Evolutionary conservation across 2,797 vertebrate species (phyloP).

Genomic region (Lates japonicus): DNA sequence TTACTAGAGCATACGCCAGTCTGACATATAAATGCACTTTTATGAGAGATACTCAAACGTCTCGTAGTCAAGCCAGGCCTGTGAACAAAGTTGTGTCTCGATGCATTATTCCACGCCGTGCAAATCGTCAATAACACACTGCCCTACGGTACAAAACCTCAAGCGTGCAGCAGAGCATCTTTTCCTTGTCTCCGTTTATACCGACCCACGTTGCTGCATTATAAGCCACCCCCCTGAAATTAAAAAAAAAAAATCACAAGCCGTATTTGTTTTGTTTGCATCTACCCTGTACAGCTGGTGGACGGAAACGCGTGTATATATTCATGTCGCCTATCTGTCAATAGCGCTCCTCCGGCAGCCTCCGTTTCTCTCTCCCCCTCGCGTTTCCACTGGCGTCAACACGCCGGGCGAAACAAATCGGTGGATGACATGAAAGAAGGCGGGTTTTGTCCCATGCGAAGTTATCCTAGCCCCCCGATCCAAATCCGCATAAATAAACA

Average conservation of each 20-base stretch:
- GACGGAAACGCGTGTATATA: conserved; percentile 63
- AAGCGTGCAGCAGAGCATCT: conserved; percentile 63
- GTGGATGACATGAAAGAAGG: conserved; percentile 66
- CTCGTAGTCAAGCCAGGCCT: conserved; percentile 30
- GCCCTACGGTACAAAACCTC: conserved; percentile 53
- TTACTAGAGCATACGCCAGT: neutral
- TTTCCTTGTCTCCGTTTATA: conserved; percentile 35
- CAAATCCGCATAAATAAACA: conserved; percentile 58
- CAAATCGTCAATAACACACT: conserved; percentile 62
- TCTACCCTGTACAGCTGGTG: conserved; percentile 65
- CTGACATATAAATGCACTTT: conserved; percentile 43
- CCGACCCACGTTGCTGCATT: conserved; percentile 65
- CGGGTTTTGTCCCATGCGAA: conserved; percentile 78
- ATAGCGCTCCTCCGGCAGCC: conserved; percentile 59
- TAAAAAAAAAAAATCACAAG: conserved; percentile 1
- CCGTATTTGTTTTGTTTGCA: conserved; percentile 31
- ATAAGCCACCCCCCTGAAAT: conserved; percentile 14
- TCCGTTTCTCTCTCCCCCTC: conserved; percentile 17
- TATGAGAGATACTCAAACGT: conserved; percentile 3
- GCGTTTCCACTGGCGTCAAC: conserved; percentile 66
- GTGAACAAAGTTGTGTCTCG: conserved; percentile 78
- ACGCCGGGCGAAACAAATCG: conserved; percentile 72
- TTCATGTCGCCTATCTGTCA: conserved; percentile 75
- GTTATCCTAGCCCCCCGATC: conserved; percentile 68
- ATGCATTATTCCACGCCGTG: conserved; percentile 64